Conservation (phyloP, 2,113 vertebrate genomes). For the Labeo catla region DNA sequence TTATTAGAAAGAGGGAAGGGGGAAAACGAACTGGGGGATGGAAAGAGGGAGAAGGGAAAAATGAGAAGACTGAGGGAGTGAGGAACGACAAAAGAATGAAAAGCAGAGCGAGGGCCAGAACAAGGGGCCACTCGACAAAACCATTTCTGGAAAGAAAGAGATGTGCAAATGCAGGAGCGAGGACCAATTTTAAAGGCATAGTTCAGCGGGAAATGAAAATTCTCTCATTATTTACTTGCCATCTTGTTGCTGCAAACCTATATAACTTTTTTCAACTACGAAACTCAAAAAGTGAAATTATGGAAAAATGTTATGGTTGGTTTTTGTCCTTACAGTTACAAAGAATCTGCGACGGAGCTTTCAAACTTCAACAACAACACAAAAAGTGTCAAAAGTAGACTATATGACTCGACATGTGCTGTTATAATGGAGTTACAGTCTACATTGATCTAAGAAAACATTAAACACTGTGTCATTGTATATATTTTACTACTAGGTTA, state of each 20-base stretch:
- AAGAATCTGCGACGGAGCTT: not conserved
- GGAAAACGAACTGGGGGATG: conserved; percentile 64
- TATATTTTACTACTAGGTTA: not conserved
- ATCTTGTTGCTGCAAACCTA: not conserved
- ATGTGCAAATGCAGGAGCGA: not conserved
- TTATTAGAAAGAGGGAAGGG: conserved; percentile 73
- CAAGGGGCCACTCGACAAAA: conserved; percentile 46
- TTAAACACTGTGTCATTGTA: too few species aligned
- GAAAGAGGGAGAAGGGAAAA: conserved; percentile 49
- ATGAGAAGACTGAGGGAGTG: conserved; percentile 62
- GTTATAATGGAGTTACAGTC: too few species aligned
- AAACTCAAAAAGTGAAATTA: not conserved
- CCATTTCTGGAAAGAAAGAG: conserved; percentile 35
- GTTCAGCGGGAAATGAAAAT: not conserved
- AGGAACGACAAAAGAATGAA: conserved; percentile 52
- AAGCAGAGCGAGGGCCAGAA: conserved; percentile 54
- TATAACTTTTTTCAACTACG: not conserved
- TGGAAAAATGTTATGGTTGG: not conserved
- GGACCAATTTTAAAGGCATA: not conserved
- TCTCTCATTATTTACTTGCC: not conserved
- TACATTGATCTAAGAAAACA: too few species aligned
- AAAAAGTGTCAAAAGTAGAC: not conserved
- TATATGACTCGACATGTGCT: not conserved
- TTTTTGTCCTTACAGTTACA: not conserved
- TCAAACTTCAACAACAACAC: not conserved